Evolutionary conservation across 2,888 invertebrate genomes (phyloP).

Genomic region (Cheilosia impressa): DNA sequence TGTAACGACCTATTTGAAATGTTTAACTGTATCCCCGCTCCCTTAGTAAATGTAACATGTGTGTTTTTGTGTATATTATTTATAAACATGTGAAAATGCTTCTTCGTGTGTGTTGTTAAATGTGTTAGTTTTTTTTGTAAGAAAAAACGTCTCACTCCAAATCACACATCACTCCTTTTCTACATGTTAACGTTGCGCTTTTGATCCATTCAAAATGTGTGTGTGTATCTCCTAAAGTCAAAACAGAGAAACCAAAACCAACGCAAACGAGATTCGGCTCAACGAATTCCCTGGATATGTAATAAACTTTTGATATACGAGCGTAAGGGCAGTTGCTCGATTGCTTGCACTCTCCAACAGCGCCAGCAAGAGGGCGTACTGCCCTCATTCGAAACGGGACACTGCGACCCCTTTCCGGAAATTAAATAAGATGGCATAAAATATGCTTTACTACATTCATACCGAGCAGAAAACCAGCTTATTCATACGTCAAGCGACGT

Average conservation of each 20-base stretch:
- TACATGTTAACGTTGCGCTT: constrained; percentile 44
- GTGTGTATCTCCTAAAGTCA: constrained; percentile 29
- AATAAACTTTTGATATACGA: constrained; percentile 75
- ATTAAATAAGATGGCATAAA: constrained; percentile 82
- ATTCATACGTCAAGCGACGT: constrained; percentile 78
- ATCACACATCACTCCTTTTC: constrained; percentile 51
- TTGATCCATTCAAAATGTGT: constrained; percentile 34
- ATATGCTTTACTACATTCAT: constrained; percentile 83
- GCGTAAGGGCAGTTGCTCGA: constrained; percentile 54
- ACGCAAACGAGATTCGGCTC: constrained; percentile 47
- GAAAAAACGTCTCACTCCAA: constrained; percentile 26
- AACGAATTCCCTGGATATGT: constrained; percentile 69
- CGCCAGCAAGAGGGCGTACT: constrained; percentile 41
- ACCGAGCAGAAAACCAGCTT: constrained; percentile 80
- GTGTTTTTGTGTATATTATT: constrained; percentile 57
- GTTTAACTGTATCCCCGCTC: constrained; percentile 31
- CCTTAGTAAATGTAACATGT: constrained; percentile 63
- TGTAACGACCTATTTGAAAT: constrained; percentile 13
- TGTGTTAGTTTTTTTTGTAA: constrained; percentile 34
- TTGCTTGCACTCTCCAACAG: constrained; percentile 24
- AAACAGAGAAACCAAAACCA: constrained; percentile 14
- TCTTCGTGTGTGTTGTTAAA: constrained; percentile 62
- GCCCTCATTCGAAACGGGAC: constrained; percentile 33
- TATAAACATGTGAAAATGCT: constrained; percentile 52
- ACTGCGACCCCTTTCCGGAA: constrained; percentile 24